Evolutionary conservation across 2,113 vertebrate species (phyloP).

Genomic region (Sturnira hondurensis): DNA sequence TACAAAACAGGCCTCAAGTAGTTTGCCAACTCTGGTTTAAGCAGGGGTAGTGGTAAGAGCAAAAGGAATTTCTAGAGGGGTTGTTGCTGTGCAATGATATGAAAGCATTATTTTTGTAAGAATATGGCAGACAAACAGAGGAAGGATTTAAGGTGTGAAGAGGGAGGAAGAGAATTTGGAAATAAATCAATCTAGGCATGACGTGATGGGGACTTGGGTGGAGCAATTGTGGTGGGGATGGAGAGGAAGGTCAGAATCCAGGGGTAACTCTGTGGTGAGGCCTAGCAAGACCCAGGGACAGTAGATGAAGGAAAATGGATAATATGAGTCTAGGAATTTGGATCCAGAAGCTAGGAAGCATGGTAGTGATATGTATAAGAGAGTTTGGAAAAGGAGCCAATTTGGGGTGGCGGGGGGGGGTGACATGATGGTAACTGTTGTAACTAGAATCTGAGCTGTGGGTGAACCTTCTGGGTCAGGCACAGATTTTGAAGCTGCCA

Average conservation of each 20-base stretch:
- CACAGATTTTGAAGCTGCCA: constrained; percentile 5
- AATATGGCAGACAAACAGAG: not conserved
- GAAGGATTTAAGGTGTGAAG: not conserved
- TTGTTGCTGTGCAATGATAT: not conserved
- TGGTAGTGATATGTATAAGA: not conserved
- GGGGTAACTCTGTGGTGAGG: not conserved
- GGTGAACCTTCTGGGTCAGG: not conserved
- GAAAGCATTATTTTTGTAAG: constrained; percentile 25
- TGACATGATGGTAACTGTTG: not conserved
- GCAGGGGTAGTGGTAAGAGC: not conserved
- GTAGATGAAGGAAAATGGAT: not conserved
- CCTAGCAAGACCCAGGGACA: not conserved
- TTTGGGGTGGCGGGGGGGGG: not conserved
- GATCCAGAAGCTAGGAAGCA: constrained; percentile 27
- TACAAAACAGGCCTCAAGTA: constrained; percentile 3
- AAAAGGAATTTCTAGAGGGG: not conserved
- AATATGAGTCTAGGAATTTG: not conserved
- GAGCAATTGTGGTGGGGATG: not conserved
- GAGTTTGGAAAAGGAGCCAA: not conserved
- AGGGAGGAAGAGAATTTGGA: not conserved
- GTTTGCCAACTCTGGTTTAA: not conserved
- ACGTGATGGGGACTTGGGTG: constrained; percentile 1
- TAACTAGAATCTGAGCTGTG: constrained; percentile 2
- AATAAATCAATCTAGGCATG: not conserved
- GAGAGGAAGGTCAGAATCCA: not conserved